phyloP scores from a whole-genome alignment of 2,113 vertebrate genomes.

The Platysternon megacephalum region DNA sequence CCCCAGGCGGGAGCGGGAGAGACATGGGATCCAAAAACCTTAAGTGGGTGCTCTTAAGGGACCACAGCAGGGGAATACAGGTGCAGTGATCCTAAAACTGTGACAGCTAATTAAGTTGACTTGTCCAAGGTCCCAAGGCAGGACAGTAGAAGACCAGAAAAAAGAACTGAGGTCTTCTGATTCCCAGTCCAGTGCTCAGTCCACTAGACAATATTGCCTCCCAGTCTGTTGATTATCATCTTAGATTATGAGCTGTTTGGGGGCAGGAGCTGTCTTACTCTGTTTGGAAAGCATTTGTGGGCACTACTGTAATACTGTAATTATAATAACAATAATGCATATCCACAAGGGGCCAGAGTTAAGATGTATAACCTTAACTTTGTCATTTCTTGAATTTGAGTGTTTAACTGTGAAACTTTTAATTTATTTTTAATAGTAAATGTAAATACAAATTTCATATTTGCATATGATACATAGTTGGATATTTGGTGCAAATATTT shows the following conservation, averaged over 20 bases:
- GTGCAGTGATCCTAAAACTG: background rate
- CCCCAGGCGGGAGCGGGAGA: background rate
- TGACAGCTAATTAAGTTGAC: background rate
- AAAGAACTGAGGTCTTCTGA: background rate
- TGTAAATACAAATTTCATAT: background rate
- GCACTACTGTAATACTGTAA: accelerated
- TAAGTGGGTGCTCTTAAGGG: background rate
- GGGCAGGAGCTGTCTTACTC: background rate
- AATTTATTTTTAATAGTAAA: background rate
- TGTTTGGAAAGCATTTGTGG: background rate
- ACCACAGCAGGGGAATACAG: background rate
- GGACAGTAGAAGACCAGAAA: background rate
- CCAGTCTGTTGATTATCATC: background rate
- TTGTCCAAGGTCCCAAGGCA: background rate
- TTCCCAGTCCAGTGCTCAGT: background rate
- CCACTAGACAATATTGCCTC: background rate
- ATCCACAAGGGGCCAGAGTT: background rate
- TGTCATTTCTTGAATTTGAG: background rate
- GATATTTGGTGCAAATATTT: background rate
- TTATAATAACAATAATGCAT: accelerated
- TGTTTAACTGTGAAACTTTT: background rate
- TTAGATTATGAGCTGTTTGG: background rate
- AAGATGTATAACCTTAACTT: background rate
- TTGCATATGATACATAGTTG: background rate
- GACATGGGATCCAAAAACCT: background rate